Base-by-base conservation (phyloP, 2,888 invertebrate genomes). In the Mayetiola destructor region DNA sequence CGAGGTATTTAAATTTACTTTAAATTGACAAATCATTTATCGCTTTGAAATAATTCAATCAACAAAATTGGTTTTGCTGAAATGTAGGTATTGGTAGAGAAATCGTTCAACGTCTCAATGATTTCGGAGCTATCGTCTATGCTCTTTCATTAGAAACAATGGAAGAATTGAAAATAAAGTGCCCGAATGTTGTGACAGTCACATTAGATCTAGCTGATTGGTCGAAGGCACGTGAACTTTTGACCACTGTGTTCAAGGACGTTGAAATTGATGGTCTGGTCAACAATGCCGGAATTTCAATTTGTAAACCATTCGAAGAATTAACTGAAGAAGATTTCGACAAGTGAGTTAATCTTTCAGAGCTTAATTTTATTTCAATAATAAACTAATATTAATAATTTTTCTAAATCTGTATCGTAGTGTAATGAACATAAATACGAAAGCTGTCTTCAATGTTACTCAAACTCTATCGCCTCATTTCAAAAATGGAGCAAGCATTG, bases 231-330 rank as follows among this genome's bases (percentile, higher is more conserved):
- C 77, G 81, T 59, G 68, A 75, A 59, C 78, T 73, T 0, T 66
- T 55, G 4, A 20, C 30, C 1, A 16, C 39, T 39, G 29, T 27
- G 10, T 16, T 56, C 10, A 10, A 56, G 23, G 35, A 32, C 36
- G 40, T 39, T 5, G 74, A 75, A 59, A 78, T 92, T 61, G 86
- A 95, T 71, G 78, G 88, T 6, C 69, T 94, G 27, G 91, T 95
- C 0, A 95, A 95, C 66, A 94, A 93, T 76, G 94, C 94, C 2
- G 94, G 82, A 1, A 70, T 85, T 21, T 84, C 84, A 3, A 68
- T 77, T 39, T 76, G 86, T 30, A 80, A 80, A 61, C 79, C 87
- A 0, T 85, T 94, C 64, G 71, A 84, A 1, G 78, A 85, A 48
- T 74, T 83, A 35, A 78, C 79, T 2, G 78, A 83, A 58, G 76